Conservation (phyloP, 2,888 invertebrate species). For the Graphium colonna region DNA sequence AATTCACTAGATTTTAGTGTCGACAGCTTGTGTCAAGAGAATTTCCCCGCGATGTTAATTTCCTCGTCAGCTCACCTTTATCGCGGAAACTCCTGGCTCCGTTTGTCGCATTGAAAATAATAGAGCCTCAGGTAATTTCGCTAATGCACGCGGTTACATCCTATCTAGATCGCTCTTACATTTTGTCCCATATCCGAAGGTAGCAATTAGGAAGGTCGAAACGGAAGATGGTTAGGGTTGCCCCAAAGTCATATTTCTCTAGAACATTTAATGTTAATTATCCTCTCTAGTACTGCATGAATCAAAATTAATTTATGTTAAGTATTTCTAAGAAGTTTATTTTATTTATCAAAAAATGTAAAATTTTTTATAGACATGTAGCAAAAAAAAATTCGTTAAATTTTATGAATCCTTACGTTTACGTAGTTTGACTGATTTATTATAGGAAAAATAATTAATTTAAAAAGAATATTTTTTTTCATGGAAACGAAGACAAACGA, state of each 20-base stretch:
- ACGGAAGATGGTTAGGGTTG: constrained; percentile 59
- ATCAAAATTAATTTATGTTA: too few species aligned
- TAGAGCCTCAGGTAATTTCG: constrained; percentile 67
- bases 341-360: too few species aligned
- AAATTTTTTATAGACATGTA: too few species aligned
- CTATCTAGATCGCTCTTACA: constrained; percentile 73
- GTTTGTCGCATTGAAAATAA: constrained; percentile 75
- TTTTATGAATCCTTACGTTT: too few species aligned
- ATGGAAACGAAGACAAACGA: too few species aligned
- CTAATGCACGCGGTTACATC: constrained; percentile 78
- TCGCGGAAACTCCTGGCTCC: constrained; percentile 45
- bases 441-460: too few species aligned
- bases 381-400: too few species aligned
- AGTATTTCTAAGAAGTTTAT: too few species aligned
- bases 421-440: too few species aligned
- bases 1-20: not conserved
- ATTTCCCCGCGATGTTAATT: constrained; percentile 10
- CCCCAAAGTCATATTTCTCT: constrained; percentile 60
- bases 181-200: constrained; percentile 49
- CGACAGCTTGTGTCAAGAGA: not conserved
- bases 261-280: constrained; percentile 55
- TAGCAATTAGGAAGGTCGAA: constrained; percentile 71
- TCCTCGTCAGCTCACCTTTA: constrained; percentile 37
- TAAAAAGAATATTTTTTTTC: too few species aligned
- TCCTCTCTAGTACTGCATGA: constrained; percentile 31